A percentile compares a stretch with the other conserved stretches of the same genome.
These are phyloP conservation scores for Eurosta solidaginis DNA, from an alignment of 1,140 invertebrate genomes.

Conservation along the genomic window DNA sequence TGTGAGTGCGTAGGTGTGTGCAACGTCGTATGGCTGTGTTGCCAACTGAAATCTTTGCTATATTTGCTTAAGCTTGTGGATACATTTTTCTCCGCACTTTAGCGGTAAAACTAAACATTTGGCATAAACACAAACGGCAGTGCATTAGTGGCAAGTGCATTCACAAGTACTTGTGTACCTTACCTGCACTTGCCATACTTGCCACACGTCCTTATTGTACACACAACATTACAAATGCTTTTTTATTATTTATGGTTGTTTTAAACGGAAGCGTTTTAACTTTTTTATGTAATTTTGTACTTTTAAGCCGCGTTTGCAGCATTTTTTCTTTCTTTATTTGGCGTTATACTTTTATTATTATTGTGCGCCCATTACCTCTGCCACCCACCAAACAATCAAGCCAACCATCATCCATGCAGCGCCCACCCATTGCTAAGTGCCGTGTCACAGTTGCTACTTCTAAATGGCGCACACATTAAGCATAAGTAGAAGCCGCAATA, in stretches of 20 bases:
- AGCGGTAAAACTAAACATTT: neutral
- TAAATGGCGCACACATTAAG: neutral
- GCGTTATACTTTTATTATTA: too few relatives aligned
- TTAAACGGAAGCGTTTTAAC: conserved; percentile 12
- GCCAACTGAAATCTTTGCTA: conserved; percentile 3
- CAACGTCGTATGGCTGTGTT: neutral
- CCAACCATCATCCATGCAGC: too few relatives aligned
- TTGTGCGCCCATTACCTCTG: neutral
- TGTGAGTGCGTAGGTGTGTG: neutral
- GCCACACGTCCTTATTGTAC: conserved; percentile 1
- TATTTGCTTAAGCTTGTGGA: neutral
- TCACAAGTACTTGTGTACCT: neutral
- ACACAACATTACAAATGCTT: neutral
- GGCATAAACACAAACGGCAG: conserved; percentile 22
- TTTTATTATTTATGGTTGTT: neutral
- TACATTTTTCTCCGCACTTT: neutral
- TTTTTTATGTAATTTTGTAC: neutral
- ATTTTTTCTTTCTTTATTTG: neutral
- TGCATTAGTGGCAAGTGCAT: conserved; percentile 19
- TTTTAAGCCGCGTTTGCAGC: neutral
- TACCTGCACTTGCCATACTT: conserved; percentile 23
- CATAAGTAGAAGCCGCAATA: neutral
- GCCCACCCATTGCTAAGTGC: neutral
- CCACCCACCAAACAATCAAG: neutral
- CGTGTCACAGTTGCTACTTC: conserved; percentile 12